phyloP scores from a whole-genome alignment of 2,888 invertebrate genomes.

The Spisula solida region DNA sequence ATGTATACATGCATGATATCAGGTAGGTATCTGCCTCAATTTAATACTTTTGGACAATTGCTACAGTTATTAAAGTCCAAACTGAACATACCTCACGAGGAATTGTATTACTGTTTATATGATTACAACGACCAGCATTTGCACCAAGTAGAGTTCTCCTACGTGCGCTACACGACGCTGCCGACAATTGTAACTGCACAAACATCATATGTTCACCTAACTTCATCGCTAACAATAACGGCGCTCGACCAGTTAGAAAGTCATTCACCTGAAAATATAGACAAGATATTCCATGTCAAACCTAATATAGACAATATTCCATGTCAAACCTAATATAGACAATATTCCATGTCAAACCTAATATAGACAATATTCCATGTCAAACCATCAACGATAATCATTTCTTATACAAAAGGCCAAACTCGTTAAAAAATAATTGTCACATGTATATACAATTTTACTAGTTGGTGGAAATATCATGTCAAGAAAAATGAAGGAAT shows the following conservation, averaged over 20 bases:
- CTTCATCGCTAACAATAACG: slow-evolving; percentile 97
- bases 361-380: too few species aligned
- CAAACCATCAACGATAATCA: too few species aligned
- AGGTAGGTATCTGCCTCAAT: too few species aligned
- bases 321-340: slow-evolving; percentile 31
- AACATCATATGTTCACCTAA: slow-evolving; percentile 99
- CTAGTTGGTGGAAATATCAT: too few species aligned
- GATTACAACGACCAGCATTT: slow-evolving; percentile 45
- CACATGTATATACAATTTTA: too few species aligned
- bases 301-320: too few species aligned
- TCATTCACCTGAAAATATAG: slow-evolving; percentile 93
- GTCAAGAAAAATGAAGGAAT: too few species aligned
- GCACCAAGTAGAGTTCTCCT: slow-evolving; percentile 54
- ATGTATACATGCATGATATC: too few species aligned
- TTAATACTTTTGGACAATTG: too few species aligned
- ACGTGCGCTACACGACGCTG: slow-evolving; percentile 85
- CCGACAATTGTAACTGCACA: slow-evolving; percentile 97
- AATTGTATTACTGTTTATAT: slow-evolving; percentile 36
- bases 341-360: not conserved
- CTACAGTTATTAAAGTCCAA: too few species aligned
- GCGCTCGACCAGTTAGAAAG: slow-evolving; percentile 97
- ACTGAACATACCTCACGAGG: slow-evolving; percentile 33
- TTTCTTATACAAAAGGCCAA: too few species aligned
- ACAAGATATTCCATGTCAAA: not conserved
- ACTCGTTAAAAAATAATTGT: too few species aligned